These are phyloP conservation scores for Aphis craccivora DNA, from an alignment of 1,140 invertebrate genomes.

Conservation along the genomic window DNA sequence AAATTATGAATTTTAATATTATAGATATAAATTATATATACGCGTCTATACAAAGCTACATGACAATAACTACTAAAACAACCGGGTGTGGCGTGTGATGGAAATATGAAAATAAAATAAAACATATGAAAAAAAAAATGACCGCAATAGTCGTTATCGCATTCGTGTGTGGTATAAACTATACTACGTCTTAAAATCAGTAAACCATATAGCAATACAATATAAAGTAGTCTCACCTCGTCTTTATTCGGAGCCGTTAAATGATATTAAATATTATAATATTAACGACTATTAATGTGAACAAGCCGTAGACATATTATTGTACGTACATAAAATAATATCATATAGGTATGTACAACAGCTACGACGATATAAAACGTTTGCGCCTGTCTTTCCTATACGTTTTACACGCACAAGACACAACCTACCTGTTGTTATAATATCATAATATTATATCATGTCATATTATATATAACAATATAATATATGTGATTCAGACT, in stretches of 20 bases:
- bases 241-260: neutral
- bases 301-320: neutral
- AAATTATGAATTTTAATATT: neutral
- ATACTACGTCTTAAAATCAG: neutral
- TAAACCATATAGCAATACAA: neutral
- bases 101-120: neutral
- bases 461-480: neutral
- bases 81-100: neutral
- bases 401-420: neutral
- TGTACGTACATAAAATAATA: neutral
- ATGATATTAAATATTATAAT: neutral
- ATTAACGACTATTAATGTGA: neutral
- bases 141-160: neutral
- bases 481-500: neutral
- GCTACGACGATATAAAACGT: neutral
- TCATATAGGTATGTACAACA: neutral
- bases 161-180: neutral
- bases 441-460: neutral
- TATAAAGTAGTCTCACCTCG: neutral
- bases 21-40: neutral
- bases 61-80: constrained; percentile 2
- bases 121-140: neutral
- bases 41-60: neutral
- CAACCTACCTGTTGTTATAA: neutral
- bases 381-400: neutral